Evolutionary conservation across 2,113 vertebrate species (phyloP).

Genomic region (Oceanodroma tethys): DNA sequence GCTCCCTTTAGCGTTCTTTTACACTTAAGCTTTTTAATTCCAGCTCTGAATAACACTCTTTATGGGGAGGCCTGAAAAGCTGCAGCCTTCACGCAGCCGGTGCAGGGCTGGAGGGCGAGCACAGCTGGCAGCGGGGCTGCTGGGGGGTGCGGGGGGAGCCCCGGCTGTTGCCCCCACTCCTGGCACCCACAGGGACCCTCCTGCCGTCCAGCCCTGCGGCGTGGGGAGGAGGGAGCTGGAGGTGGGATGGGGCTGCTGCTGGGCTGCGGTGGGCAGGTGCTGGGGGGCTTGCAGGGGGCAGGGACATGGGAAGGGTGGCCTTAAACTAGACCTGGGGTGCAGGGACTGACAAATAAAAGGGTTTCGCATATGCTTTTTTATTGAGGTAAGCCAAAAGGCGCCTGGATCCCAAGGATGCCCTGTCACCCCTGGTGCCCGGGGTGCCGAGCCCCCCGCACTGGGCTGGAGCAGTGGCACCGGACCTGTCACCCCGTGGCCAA

Average conservation of each 20-base stretch:
- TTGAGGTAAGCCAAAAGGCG: neutral
- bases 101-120: neutral
- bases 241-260: fast-evolving
- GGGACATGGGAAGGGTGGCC: neutral
- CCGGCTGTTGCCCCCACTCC: neutral
- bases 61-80: neutral
- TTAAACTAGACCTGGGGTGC: neutral
- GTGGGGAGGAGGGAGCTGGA: neutral
- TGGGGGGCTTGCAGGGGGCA: neutral
- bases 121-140: fast-evolving
- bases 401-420: neutral
- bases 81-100: neutral
- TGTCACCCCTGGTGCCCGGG: fast-evolving
- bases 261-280: neutral
- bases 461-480: neutral
- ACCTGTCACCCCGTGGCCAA: neutral
- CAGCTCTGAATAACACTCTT: neutral
- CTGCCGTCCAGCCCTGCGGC: neutral
- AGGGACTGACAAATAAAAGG: neutral
- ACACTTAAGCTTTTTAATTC: neutral
- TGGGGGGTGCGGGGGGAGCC: fast-evolving
- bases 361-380: fast-evolving
- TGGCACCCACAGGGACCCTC: neutral
- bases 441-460: fast-evolving
- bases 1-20: neutral